phyloP scores from a whole-genome alignment of 2,113 vertebrate species.

The Boleophthalmus pectinirostris region DNA sequence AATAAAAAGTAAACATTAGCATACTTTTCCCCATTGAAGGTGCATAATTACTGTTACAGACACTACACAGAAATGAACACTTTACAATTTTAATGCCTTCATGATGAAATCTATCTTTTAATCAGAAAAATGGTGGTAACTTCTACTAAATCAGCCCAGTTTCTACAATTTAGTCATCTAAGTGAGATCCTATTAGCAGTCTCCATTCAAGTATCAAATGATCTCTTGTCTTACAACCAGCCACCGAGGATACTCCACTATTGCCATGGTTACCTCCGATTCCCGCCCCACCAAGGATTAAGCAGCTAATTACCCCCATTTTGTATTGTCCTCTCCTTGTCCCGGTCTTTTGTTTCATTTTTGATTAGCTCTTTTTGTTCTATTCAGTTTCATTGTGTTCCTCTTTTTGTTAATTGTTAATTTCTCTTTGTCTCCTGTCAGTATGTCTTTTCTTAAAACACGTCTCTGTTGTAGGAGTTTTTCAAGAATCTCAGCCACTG shows the following conservation, averaged over 20 bases:
- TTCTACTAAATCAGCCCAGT: constrained; percentile 21
- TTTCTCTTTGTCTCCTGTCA: constrained; percentile 28
- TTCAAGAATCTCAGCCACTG: constrained; percentile 78
- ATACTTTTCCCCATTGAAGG: no score
- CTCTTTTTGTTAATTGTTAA: constrained; percentile 42
- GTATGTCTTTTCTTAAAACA: constrained; percentile 18
- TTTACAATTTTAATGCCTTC: background rate
- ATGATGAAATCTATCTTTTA: background rate
- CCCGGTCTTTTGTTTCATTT: constrained; percentile 49
- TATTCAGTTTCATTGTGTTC: constrained; percentile 35
- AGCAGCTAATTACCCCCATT: constrained; percentile 69
- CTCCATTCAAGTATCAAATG: constrained; percentile 53
- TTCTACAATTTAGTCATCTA: constrained; percentile 41
- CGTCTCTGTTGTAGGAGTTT: constrained; percentile 72
- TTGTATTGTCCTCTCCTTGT: constrained; percentile 52
- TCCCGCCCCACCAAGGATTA: constrained; percentile 61
- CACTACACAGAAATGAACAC: background rate
- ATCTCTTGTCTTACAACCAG: constrained; percentile 59
- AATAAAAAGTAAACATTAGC: background rate
- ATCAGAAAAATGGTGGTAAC: constrained; percentile 20
- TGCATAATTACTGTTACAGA: background rate
- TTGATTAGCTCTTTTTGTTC: constrained; percentile 44
- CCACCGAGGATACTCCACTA: constrained; percentile 52
- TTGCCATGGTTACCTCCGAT: constrained; percentile 66
- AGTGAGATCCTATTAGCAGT: constrained; percentile 51